phyloP scores from a whole-genome alignment of 2,797 vertebrate genomes.

The Bryconaethiops microstoma region DNA sequence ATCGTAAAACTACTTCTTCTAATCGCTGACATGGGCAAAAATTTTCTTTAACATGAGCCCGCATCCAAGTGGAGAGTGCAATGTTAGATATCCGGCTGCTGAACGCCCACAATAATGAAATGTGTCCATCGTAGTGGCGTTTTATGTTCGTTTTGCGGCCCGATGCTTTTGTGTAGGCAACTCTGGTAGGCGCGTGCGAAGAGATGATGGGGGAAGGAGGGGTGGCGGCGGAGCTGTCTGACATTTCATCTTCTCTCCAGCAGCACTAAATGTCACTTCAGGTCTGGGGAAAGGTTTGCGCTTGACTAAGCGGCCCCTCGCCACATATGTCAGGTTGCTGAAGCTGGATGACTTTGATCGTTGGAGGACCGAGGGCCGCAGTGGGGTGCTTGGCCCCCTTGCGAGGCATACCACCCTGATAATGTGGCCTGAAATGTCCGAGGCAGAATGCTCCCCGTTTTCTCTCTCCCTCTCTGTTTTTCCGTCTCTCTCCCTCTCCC shows the following conservation, averaged over 20 bases:
- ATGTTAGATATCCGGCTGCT: background rate
- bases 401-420: background rate
- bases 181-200: background rate
- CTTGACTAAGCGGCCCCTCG: constrained; percentile 66
- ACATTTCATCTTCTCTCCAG: constrained; percentile 58
- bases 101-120: background rate
- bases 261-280: constrained; percentile 61
- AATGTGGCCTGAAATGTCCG: constrained; percentile 32
- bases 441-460: background rate
- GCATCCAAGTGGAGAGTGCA: background rate
- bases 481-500: background rate
- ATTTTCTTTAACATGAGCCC: background rate
- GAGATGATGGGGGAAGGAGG: background rate
- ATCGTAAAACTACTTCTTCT: background rate
- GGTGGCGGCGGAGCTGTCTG: constrained; percentile 19
- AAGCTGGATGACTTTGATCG: constrained; percentile 46
- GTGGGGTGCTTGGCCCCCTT: constrained; percentile 17
- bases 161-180: constrained; percentile 9
- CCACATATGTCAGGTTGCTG: constrained; percentile 67
- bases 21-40: background rate
- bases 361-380: background rate
- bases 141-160: background rate
- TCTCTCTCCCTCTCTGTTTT: background rate
- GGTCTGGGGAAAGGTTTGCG: constrained; percentile 60
- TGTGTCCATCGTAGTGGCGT: background rate